Conservation (phyloP, 1,140 invertebrate genomes). For the Heliconius congener region DNA sequence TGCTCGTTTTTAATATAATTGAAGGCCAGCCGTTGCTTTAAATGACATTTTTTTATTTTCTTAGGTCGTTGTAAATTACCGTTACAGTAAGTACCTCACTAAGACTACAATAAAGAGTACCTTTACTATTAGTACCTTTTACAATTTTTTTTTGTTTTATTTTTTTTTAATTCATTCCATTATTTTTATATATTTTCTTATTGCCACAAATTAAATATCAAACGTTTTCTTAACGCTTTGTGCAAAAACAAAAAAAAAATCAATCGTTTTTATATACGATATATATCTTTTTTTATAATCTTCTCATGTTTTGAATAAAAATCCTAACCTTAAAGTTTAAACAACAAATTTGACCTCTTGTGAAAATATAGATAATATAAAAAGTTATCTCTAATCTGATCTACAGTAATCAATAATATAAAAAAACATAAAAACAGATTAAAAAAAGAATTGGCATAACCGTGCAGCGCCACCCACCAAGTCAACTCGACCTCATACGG, state of each 20-base stretch:
- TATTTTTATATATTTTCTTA: not conserved
- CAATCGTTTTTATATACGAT: no score
- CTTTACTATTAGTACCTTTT: not conserved
- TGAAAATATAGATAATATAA: not conserved
- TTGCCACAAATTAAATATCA: not conserved
- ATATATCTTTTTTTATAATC: not conserved
- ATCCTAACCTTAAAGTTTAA: not conserved
- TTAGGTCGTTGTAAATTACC: slow-evolving; percentile 8
- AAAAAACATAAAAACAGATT: not conserved
- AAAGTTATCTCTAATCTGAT: not conserved
- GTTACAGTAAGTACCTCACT: not conserved
- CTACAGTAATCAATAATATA: not conserved
- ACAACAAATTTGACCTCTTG: not conserved
- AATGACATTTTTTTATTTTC: not conserved
- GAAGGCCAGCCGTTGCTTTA: not conserved
- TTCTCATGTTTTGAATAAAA: not conserved
- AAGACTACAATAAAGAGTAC: not conserved
- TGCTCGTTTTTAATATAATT: not conserved
- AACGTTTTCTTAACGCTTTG: no score
- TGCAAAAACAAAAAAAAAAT: no score
- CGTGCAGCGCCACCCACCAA: not conserved
- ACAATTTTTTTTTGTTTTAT: not conserved
- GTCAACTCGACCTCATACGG: slow-evolving; percentile 8
- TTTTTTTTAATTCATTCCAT: not conserved
- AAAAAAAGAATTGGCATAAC: not conserved